Base-by-base conservation (phyloP, 2,797 vertebrate species). In the Thripadectes ignobilis region DNA sequence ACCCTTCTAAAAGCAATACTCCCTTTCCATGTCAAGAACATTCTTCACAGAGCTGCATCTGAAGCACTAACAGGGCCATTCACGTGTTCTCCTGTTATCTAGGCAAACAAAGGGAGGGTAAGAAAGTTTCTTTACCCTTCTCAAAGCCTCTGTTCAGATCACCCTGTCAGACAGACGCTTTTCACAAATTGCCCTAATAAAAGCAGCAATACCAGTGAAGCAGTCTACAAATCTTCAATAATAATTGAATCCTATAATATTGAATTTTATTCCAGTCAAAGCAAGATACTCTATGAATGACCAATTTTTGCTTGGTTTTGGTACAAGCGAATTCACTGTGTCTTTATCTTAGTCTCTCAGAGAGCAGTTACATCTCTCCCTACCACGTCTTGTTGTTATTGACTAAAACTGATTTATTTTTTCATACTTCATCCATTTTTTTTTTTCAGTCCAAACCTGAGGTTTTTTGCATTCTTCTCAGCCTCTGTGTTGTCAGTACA, bases 131-230 rank as follows among this genome's bases (percentile, higher is more conserved):
- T 69, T 92, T 63, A 45, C 24, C 29, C 34, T 63, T 39, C 32
- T 67, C 67, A 52, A 76, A 87, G 39, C 22, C 59, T 79, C 38
- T 79, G 46, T 21, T 91, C 63, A 61, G 32, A 55, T 7, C 2
- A 18, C 43, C 43, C 74, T 87, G 71, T 79, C 78, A 79, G 26
- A 58, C 2, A 3, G 34, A 62, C 15, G 16, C 20, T 67, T 89
- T 80, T 87, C 79, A 85, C 34, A 85, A 83, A 83, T 30, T 83
- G 52, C 21, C 34, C 46, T 65, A 89, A 85, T 85, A 93, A 92
- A 93, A 83, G 38, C 29, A 79, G 67, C 48, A 63, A 67, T 67
- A 63, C 12, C 45, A 80, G 45, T 45, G 10, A 92, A 91, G 63
- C 12, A 26, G 80, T 43, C 75, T 57, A 68, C 30, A 92, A 71